These are phyloP conservation scores for Eidolon helvum DNA, from an alignment of 2,113 vertebrate genomes.

Conservation along the genomic window DNA sequence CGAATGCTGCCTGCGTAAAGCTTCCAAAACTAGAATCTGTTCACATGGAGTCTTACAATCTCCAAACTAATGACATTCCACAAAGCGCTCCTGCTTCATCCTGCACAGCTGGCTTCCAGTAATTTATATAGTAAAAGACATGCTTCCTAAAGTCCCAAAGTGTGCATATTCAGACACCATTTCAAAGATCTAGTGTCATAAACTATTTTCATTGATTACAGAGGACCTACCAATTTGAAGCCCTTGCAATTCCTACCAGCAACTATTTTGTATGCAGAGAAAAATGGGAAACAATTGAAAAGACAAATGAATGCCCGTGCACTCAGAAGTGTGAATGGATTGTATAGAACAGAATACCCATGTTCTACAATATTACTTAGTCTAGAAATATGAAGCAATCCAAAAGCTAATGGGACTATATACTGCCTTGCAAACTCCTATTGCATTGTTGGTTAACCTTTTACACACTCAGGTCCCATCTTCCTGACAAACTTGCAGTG, in stretches of 20 bases:
- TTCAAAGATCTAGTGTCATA: constrained; percentile 58
- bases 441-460: constrained; percentile 12
- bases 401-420: constrained; percentile 70
- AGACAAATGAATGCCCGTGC: constrained; percentile 65
- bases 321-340: constrained; percentile 59
- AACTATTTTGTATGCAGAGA: constrained; percentile 55
- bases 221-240: constrained; percentile 67
- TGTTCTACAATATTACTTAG: constrained; percentile 70
- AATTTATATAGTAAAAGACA: neutral
- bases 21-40: neutral
- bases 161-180: neutral
- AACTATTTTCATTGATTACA: constrained; percentile 70
- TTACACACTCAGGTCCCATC: neutral
- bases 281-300: constrained; percentile 76
- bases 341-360: constrained; percentile 63
- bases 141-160: neutral
- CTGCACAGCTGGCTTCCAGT: neutral
- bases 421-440: constrained; percentile 50
- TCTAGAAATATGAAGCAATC: constrained; percentile 80
- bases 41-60: neutral
- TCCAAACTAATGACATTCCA: neutral
- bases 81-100: neutral
- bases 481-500: constrained; percentile 1
- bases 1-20: neutral
- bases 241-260: constrained; percentile 48